Conservation (phyloP, 2,113 vertebrate species). For the Pterocles burchelli region DNA sequence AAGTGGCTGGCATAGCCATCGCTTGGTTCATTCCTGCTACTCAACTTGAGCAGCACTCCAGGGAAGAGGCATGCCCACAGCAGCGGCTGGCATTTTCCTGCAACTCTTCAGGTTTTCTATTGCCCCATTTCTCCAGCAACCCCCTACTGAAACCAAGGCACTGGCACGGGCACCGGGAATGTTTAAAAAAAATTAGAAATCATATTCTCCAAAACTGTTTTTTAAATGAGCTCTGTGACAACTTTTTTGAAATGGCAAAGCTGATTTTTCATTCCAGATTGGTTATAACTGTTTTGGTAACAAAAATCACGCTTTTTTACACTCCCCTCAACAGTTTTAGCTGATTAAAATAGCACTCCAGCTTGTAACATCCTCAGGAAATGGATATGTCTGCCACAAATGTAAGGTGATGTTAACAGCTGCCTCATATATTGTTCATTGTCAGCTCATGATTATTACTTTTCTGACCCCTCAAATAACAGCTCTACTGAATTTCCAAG, state of each 20-base stretch:
- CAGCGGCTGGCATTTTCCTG: neutral
- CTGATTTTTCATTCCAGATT: neutral
- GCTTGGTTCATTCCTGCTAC: neutral
- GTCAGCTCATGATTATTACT: neutral
- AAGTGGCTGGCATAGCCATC: neutral
- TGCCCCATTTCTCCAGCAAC: neutral
- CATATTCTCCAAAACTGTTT: neutral
- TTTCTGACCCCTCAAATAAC: neutral
- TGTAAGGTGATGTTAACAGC: neutral
- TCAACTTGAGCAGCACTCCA: neutral
- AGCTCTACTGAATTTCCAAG: neutral
- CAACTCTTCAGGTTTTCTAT: neutral
- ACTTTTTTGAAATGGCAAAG: neutral
- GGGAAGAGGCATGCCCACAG: neutral
- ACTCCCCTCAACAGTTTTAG: neutral
- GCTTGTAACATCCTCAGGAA: slow-evolving; percentile 6
- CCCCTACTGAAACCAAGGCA: neutral
- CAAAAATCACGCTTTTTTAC: neutral
- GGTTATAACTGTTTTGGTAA: slow-evolving; percentile 16
- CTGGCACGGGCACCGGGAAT: neutral
- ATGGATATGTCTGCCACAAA: neutral
- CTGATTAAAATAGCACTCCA: slow-evolving; percentile 27
- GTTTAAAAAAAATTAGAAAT: neutral
- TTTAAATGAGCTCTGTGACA: neutral
- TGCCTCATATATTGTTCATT: neutral